phyloP scores from a whole-genome alignment of 2,797 vertebrate genomes.

The Acropternis orthonyx region DNA sequence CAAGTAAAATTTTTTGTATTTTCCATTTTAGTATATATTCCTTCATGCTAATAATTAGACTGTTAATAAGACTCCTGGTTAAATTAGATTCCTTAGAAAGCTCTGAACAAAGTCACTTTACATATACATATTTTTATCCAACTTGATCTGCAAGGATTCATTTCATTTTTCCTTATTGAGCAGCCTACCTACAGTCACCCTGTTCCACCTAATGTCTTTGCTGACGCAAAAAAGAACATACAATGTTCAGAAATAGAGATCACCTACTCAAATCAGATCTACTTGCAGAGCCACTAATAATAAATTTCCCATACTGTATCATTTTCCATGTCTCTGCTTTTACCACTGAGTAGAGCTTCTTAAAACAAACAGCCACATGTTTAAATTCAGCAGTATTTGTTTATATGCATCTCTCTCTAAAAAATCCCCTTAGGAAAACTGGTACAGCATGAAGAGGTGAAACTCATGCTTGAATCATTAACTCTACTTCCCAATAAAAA shows the following conservation, averaged over 20 bases:
- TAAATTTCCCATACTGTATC: not conserved
- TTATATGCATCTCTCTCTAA: not conserved
- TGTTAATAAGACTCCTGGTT: not conserved
- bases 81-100: not conserved
- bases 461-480: constrained; percentile 14
- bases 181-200: not conserved
- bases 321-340: not conserved
- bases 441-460: not conserved
- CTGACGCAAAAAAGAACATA: not conserved
- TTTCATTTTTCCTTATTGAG: not conserved
- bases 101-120: not conserved
- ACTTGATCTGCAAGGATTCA: not conserved
- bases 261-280: not conserved
- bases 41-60: not conserved
- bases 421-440: constrained; percentile 3
- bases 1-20: not conserved
- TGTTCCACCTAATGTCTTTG: not conserved
- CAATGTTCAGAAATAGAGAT: not conserved
- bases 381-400: not conserved
- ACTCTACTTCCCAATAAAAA: constrained; percentile 8
- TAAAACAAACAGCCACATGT: not conserved
- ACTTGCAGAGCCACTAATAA: not conserved
- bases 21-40: not conserved
- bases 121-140: not conserved
- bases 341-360: not conserved